These are phyloP conservation scores for Parasteatoda lunata DNA, from an alignment of 2,888 invertebrate genomes.

Conservation along the genomic window DNA sequence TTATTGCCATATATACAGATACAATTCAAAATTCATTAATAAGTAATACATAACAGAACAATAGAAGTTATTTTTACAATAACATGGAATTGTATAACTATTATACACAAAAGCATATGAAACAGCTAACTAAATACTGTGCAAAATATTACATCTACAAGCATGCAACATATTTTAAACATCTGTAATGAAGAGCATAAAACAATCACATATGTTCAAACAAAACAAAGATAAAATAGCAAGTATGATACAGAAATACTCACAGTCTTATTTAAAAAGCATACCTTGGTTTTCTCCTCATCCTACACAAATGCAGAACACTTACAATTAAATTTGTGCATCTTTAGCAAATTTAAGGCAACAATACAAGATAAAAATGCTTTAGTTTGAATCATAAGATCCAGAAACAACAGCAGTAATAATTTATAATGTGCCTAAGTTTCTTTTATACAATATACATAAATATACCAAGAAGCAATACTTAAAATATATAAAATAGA, in stretches of 20 bases:
- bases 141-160: neutral
- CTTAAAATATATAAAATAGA: no score
- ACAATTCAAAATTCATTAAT: constrained; percentile 31
- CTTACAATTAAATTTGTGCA: neutral
- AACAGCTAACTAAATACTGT: constrained; percentile 5
- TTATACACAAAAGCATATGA: neutral
- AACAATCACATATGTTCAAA: neutral
- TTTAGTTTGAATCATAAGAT: neutral
- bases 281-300: neutral
- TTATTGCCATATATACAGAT: constrained; percentile 40
- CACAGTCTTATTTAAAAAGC: neutral
- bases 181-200: neutral
- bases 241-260: neutral
- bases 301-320: neutral
- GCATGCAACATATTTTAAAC: neutral
- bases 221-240: neutral
- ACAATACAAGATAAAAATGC: constrained; percentile 3
- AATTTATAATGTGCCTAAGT: no score
- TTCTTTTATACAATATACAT: no score
- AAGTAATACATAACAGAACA: neutral
- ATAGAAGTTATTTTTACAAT: constrained; percentile 3
- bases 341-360: neutral
- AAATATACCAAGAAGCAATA: no score
- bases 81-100: neutral
- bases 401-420: no score